Evolutionary conservation across 1,140 invertebrate species (phyloP), one percentile per base, ranked within the genome.

Genomic region (Proctacanthus coquilletti): DNA sequence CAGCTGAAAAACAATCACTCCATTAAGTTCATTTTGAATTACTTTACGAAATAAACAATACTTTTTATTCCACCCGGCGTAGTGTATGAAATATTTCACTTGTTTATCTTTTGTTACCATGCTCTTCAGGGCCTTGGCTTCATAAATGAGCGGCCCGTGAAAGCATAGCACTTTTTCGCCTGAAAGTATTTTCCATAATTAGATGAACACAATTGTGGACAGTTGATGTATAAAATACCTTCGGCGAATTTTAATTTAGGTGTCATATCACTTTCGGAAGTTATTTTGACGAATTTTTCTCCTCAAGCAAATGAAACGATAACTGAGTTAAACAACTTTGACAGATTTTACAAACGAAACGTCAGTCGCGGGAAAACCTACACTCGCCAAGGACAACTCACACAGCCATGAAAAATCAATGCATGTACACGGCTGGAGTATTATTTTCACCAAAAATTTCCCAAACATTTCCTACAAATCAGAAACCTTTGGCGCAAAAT

Each of bases 41-140:
- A 31, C 41, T 23, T 17, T 35, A 13, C 13, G 9, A 29, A 38
- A 20, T 18, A 44, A 31, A 11, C 15, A 34, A 39, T 71, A 93
- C 87, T 88, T 95, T 72, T 95, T 95, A 62, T 92, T 95, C 91
- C 91, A 96, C 5, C 92, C 92, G 50, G 87, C 87, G 64, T 97
- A 96, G 63, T 97, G 93, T 45, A 96, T 91, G 18, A 89, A 77
- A 65, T 95, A 96, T 56, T 84, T 80, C 3, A 86, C 70, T 60
- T 80, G 76, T 61, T 87, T 87, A 44, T 92, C 85, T 52, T 82
- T 85, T 5, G 74, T 73, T 17, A 80, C 65, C 40, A 78, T 80
- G 42, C 74, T 72, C 62, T 91, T 89, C 6, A 95, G 64, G 62
- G 87, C 91, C 74, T 95, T 96, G 6, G 89, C 91, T 69, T 95